Evolutionary conservation across 2,888 invertebrate species (phyloP).

Genomic region (Antheraea assamensis): DNA sequence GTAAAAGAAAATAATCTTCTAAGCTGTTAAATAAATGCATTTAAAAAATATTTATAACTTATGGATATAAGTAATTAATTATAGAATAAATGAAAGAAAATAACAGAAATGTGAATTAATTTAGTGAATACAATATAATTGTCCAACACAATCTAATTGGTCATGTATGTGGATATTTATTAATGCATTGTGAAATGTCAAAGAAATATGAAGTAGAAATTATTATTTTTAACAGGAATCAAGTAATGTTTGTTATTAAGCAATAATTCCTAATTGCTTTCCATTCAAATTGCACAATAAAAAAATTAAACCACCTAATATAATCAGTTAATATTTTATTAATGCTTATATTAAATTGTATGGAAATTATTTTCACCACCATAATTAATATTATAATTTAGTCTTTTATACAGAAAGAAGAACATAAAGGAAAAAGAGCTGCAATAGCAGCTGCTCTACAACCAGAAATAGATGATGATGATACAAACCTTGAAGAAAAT

Average conservation of each 20-base stretch:
- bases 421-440: slow-evolving; percentile 69
- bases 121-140: neutral
- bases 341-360: neutral
- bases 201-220: no score
- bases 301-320: neutral
- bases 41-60: no score
- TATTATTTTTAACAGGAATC: no score
- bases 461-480: slow-evolving; percentile 57
- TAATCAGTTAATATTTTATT: neutral
- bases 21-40: no score
- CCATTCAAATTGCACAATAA: neutral
- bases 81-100: neutral
- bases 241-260: neutral
- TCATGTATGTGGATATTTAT: neutral
- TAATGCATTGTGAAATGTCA: neutral
- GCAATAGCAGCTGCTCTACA: slow-evolving; percentile 72
- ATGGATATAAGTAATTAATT: no score
- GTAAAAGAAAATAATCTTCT: no score
- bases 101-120: neutral
- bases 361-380: neutral
- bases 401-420: slow-evolving; percentile 37
- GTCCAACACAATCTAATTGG: neutral
- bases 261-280: neutral
- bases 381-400: slow-evolving; percentile 6
- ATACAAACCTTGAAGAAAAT: slow-evolving; percentile 66